Percentiles rank a stretch among this genome's conserved stretches.
phyloP scores from a whole-genome alignment of 2,797 vertebrate species.

The Alfaro cultratus region DNA sequence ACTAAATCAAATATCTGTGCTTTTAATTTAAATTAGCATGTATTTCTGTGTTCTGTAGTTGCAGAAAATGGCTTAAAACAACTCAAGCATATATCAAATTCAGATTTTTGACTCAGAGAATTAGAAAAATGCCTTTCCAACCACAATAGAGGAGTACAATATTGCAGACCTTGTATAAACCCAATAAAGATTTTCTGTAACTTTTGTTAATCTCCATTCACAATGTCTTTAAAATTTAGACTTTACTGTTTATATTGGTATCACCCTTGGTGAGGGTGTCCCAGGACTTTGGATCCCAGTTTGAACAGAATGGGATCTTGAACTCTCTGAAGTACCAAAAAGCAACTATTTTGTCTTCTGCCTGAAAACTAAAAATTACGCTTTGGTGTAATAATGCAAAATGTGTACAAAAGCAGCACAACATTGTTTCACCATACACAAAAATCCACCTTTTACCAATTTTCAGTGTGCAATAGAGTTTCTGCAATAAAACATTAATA shows the following conservation, averaged over 20 bases:
- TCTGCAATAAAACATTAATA: background rate
- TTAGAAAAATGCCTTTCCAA: no score
- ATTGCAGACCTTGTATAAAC: no score
- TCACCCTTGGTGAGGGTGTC: no score
- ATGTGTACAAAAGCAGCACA: background rate
- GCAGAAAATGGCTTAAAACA: background rate
- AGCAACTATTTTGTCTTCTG: background rate
- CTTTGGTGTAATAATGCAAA: background rate
- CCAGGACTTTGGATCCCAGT: no score
- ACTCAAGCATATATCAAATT: background rate
- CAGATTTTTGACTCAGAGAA: background rate
- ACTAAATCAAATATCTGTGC: background rate
- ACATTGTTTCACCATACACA: background rate
- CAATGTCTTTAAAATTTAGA: no score
- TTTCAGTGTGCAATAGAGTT: background rate
- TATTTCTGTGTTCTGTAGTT: background rate
- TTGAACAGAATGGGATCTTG: background rate
- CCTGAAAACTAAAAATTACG: background rate
- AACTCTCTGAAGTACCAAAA: background rate
- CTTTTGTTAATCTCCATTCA: no score
- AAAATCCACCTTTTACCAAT: background rate
- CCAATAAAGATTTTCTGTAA: no score
- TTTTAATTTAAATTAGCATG: background rate
- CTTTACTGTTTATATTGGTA: no score
- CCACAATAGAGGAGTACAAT: no score